A percentile compares a stretch with the other conserved stretches of the same genome.
These are phyloP conservation scores for Heloderma charlesbogerti DNA, from an alignment of 2,113 vertebrate genomes.

Conservation along the genomic window DNA sequence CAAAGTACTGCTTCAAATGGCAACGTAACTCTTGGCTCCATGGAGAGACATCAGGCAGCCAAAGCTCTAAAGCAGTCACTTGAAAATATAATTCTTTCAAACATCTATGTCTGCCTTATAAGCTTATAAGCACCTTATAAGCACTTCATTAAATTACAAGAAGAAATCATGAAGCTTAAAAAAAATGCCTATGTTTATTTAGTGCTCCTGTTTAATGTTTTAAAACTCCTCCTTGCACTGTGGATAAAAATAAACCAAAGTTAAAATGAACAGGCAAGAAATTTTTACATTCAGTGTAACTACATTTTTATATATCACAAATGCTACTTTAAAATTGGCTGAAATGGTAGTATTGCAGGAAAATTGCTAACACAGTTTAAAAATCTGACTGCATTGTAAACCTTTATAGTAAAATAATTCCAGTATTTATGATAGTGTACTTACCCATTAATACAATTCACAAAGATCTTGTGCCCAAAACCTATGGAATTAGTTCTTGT, in stretches of 20 bases:
- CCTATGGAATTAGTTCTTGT: neutral
- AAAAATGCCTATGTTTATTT: slow-evolving; percentile 14
- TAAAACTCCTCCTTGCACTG: neutral
- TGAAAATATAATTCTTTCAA: slow-evolving; percentile 8
- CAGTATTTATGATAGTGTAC: neutral
- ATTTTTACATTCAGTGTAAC: slow-evolving; percentile 25
- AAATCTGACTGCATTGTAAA: neutral
- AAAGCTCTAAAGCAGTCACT: neutral
- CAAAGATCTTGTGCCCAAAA: neutral
- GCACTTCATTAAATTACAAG: slow-evolving; percentile 33
- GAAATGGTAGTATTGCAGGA: neutral
- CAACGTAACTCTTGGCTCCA: neutral
- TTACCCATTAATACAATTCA: neutral
- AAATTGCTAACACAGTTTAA: neutral
- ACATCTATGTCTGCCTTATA: neutral
- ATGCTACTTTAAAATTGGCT: slow-evolving; percentile 11
- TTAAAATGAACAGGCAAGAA: slow-evolving; percentile 29
- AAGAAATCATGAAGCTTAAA: neutral
- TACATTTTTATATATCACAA: slow-evolving; percentile 32
- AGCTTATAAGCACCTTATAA: slow-evolving; percentile 7
- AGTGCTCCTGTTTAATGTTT: slow-evolving; percentile 8
- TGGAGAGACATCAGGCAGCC: neutral
- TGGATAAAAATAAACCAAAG: slow-evolving; percentile 27
- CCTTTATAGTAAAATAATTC: neutral
- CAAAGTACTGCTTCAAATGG: slow-evolving; percentile 4